Evolutionary conservation across 1,140 invertebrate species (phyloP).

Genomic region (Chironomus striatipennis): DNA sequence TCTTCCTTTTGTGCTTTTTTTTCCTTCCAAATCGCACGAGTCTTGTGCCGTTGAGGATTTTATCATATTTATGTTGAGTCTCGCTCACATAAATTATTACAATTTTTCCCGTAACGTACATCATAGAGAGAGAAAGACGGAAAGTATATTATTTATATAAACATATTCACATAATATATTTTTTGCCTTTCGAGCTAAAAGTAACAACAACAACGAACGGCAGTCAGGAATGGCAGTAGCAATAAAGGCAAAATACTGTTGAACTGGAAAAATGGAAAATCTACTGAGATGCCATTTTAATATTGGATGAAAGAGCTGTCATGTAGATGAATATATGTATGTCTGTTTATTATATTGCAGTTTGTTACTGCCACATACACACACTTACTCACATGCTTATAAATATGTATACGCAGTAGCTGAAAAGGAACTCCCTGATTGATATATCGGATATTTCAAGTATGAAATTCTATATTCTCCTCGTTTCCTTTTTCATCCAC

Average conservation of each 20-base stretch:
- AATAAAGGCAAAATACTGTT: not conserved
- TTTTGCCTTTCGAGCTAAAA: no score
- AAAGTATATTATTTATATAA: no score
- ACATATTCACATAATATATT: no score
- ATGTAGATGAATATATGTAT: not conserved
- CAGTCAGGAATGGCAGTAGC: no score
- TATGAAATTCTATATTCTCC: not conserved
- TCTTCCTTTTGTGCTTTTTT: not conserved
- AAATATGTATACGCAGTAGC: not conserved
- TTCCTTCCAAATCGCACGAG: not conserved
- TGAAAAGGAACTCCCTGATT: not conserved
- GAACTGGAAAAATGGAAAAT: not conserved
- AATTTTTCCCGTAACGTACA: conserved; percentile 7
- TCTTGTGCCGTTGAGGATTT: not conserved
- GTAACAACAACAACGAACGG: not conserved
- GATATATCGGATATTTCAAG: conserved; percentile 15
- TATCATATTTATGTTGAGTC: conserved; percentile 13
- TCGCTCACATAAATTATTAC: conserved; percentile 13
- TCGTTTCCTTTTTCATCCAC: not conserved
- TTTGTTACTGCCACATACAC: not conserved
- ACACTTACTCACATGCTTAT: not conserved
- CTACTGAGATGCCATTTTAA: conserved; percentile 12
- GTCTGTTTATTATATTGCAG: no score
- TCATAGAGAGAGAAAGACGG: no score
- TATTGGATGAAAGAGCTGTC: conserved; percentile 12